These are phyloP conservation scores for Propithecus coquereli DNA, from an alignment of 2,113 vertebrate genomes.

Conservation along the genomic window DNA sequence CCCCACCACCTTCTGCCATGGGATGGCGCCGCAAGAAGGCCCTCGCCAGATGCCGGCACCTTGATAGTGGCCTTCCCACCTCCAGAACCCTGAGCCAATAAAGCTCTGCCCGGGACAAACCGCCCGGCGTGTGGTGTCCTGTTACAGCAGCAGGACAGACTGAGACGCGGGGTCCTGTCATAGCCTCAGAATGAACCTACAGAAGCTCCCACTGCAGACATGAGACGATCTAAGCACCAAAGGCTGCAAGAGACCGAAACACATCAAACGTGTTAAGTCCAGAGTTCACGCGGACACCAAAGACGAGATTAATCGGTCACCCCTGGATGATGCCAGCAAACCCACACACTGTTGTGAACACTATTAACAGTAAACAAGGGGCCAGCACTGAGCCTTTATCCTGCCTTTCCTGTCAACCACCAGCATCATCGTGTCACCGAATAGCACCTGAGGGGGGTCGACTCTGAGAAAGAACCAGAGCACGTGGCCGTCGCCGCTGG, in stretches of 20 bases:
- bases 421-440: accelerated
- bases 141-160: no score
- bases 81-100: not conserved
- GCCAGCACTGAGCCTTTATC: not conserved
- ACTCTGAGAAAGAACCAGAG: not conserved
- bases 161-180: not conserved
- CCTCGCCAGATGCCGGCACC: not conserved
- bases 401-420: not conserved
- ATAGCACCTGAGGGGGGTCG: accelerated
- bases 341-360: not conserved
- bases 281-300: not conserved
- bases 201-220: not conserved
- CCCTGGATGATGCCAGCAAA: not conserved
- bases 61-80: no score
- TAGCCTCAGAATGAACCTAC: not conserved
- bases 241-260: accelerated
- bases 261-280: accelerated
- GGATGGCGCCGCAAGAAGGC: not conserved
- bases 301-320: not conserved
- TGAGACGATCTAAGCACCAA: not conserved
- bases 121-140: not conserved
- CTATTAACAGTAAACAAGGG: no score
- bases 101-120: not conserved
- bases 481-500: accelerated
- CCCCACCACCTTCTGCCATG: not conserved